Conservation (phyloP, 2,113 vertebrate species). For the Brachypodius melanocephalos region DNA sequence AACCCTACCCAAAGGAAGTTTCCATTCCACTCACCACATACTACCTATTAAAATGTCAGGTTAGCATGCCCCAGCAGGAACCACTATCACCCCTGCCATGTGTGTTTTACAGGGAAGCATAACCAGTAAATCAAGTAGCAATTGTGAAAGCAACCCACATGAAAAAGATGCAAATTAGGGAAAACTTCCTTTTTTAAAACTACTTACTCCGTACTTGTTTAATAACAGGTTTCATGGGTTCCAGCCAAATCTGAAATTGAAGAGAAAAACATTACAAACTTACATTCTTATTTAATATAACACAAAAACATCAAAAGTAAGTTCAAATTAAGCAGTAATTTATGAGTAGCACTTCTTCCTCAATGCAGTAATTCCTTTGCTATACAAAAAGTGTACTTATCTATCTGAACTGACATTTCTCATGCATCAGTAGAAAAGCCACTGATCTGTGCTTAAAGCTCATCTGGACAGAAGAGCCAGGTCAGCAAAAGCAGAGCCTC, state of each 20-base stretch:
- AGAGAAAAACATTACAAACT: slow-evolving; percentile 28
- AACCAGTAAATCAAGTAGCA: slow-evolving; percentile 35
- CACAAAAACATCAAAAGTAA: background rate
- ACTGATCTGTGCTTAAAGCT: background rate
- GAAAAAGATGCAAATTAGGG: slow-evolving; percentile 45
- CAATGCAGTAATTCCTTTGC: background rate
- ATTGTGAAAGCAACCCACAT: slow-evolving; percentile 39
- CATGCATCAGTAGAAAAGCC: background rate
- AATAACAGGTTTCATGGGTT: slow-evolving; percentile 86
- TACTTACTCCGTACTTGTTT: slow-evolving; percentile 94
- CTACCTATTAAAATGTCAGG: background rate
- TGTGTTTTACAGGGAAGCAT: background rate
- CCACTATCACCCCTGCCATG: background rate
- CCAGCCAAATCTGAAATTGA: slow-evolving; percentile 89
- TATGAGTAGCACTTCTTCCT: background rate
- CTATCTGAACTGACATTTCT: background rate
- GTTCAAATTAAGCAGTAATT: background rate
- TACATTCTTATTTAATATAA: background rate
- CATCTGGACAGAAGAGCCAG: background rate
- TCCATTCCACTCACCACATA: background rate
- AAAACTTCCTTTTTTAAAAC: slow-evolving; percentile 23
- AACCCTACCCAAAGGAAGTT: background rate
- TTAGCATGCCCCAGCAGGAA: background rate
- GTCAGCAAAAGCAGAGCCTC: background rate
- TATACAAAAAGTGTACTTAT: background rate